phyloP scores from a whole-genome alignment of 2,888 invertebrate species.

The Poecilus cupreus region DNA sequence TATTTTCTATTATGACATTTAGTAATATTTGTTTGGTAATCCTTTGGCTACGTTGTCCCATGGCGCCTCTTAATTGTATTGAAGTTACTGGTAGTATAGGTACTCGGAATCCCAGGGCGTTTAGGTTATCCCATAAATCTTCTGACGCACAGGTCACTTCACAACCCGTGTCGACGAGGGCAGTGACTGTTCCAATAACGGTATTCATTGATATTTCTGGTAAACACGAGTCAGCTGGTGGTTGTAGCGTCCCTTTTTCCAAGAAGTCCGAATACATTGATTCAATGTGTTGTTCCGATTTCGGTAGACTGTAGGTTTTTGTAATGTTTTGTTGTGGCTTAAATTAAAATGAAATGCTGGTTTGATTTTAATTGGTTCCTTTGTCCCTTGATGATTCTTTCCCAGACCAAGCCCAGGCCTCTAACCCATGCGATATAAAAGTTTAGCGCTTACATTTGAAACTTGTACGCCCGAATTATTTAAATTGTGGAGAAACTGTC shows the following conservation, averaged over 20 bases:
- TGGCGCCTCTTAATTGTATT: slow-evolving; percentile 57
- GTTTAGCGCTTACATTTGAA: not conserved
- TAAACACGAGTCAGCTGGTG: not conserved
- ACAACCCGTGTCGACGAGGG: slow-evolving; percentile 61
- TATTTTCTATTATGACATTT: not conserved
- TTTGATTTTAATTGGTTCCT: not conserved
- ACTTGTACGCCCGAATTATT: not conserved
- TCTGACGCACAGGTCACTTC: slow-evolving; percentile 61
- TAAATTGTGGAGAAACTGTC: not conserved
- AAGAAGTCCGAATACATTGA: slow-evolving; percentile 39
- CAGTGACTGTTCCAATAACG: not conserved
- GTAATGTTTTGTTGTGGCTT: not conserved
- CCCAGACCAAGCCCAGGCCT: not conserved
- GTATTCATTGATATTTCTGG: not conserved
- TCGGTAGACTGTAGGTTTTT: not conserved
- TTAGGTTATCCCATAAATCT: slow-evolving; percentile 51
- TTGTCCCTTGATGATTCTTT: not conserved
- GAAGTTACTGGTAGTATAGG: slow-evolving; percentile 60
- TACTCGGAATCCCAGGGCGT: not conserved
- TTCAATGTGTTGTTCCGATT: not conserved
- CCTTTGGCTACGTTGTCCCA: slow-evolving; percentile 59
- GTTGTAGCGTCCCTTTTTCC: not conserved
- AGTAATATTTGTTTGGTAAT: slow-evolving; percentile 55
- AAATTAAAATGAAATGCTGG: not conserved
- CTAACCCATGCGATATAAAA: not conserved